phyloP scores from a whole-genome alignment of 35 echinoderm and acorn worm species.

The Lytechinus variegatus region DNA sequence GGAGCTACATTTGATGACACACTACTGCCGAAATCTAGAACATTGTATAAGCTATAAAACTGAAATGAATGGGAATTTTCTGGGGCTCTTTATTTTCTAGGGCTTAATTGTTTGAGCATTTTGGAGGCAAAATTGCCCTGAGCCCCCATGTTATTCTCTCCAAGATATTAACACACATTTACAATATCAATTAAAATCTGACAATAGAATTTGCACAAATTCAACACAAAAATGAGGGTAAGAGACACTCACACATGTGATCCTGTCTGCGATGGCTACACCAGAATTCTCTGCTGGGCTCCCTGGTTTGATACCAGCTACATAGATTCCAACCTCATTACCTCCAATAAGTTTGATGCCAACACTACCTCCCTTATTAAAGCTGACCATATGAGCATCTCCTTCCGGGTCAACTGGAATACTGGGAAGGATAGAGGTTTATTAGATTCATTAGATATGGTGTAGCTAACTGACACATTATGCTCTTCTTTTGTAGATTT shows the following conservation, averaged over 20 bases:
- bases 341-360: conserved; percentile 86
- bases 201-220: background rate
- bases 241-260: conserved; percentile 62
- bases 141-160: too few relatives aligned
- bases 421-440: conserved; percentile 43
- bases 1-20: too few relatives aligned
- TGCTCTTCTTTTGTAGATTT: too few relatives aligned
- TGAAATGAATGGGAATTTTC: too few relatives aligned
- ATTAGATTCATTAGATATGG: background rate
- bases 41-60: too few relatives aligned
- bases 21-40: too few relatives aligned
- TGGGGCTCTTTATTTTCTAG: too few relatives aligned
- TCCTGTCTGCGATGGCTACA: conserved; percentile 73
- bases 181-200: too few relatives aligned
- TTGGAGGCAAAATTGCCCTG: too few relatives aligned
- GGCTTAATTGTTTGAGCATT: too few relatives aligned
- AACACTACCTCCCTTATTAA: conserved; percentile 84
- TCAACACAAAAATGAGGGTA: background rate
- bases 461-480: too few relatives aligned
- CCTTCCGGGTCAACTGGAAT: conserved; percentile 72
- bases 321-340: conserved; percentile 88
- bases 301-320: conserved; percentile 80
- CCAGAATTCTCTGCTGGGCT: conserved; percentile 76
- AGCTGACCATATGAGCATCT: conserved; percentile 65
- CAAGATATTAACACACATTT: too few relatives aligned